Conservation (phyloP, 1,140 invertebrate species). For the Phymorhynchus buccinoides region DNA sequence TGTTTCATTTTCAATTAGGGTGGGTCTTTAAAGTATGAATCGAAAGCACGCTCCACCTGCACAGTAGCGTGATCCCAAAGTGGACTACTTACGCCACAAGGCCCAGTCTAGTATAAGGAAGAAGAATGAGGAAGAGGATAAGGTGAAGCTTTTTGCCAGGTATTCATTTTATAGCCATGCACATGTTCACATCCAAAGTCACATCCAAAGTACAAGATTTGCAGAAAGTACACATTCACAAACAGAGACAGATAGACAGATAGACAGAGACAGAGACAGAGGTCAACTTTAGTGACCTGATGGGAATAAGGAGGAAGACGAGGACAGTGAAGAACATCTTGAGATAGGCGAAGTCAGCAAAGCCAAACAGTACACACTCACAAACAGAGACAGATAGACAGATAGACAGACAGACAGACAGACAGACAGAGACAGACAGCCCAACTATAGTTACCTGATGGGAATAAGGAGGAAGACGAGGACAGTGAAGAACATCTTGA, state of each 20-base stretch:
- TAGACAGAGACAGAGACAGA: not conserved
- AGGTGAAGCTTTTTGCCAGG: no score
- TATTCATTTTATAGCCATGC: no score
- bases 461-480: not conserved
- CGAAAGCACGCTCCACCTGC: no score
- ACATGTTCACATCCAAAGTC: no score
- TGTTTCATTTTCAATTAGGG: no score
- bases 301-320: not conserved
- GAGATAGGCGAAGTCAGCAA: constrained; percentile 77
- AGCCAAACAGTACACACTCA: constrained; percentile 75
- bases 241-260: not conserved
- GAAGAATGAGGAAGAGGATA: not conserved
- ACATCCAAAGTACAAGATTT: no score
- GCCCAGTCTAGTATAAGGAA: no score
- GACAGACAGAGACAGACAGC: not conserved
- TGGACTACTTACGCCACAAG: no score
- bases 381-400: not conserved
- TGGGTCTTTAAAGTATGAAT: no score
- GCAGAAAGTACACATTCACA: no score
- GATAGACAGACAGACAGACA: not conserved
- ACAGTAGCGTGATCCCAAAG: no score
- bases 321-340: constrained; percentile 52
- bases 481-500: constrained; percentile 51
- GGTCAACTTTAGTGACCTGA: not conserved
- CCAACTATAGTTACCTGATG: not conserved